Evolutionary conservation across 1,140 invertebrate species (phyloP).

Genomic region (Zaprionus lachaisei): DNA sequence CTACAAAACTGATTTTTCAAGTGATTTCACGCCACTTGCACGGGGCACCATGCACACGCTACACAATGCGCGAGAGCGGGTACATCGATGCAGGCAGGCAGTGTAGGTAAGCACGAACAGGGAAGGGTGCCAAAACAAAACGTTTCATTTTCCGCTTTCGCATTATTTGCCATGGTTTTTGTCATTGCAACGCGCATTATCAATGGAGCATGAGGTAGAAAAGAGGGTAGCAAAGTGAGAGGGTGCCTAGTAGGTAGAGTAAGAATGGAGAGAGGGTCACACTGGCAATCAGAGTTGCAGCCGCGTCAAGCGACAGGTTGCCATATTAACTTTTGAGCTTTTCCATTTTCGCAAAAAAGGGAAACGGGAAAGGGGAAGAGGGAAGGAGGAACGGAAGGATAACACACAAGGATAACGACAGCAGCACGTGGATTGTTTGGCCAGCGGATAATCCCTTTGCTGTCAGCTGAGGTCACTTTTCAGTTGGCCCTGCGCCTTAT

Average conservation of each 20-base stretch:
- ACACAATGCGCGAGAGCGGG: background rate
- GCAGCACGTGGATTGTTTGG: slow-evolving; percentile 65
- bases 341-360: slow-evolving; percentile 21
- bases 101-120: too few relatives aligned
- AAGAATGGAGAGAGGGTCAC: background rate
- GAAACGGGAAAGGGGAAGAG: background rate
- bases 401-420: slow-evolving; percentile 2
- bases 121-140: background rate
- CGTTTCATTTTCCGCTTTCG: slow-evolving; percentile 16
- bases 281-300: slow-evolving; percentile 20
- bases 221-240: background rate
- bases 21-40: slow-evolving; percentile 50
- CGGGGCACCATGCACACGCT: slow-evolving; percentile 13
- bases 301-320: slow-evolving; percentile 41
- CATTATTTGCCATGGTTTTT: slow-evolving; percentile 65
- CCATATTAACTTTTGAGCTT: slow-evolving; percentile 47
- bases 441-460: slow-evolving; percentile 66
- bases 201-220: background rate
- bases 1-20: slow-evolving; percentile 52
- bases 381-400: too few relatives aligned
- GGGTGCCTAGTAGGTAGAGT: background rate
- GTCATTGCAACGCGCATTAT: slow-evolving; percentile 41
- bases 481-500: slow-evolving; percentile 42
- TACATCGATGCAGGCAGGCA: slow-evolving; percentile 9
- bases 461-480: slow-evolving; percentile 73